phyloP scores from a whole-genome alignment of 1,140 invertebrate species.

The Harpegnathos saltator region DNA sequence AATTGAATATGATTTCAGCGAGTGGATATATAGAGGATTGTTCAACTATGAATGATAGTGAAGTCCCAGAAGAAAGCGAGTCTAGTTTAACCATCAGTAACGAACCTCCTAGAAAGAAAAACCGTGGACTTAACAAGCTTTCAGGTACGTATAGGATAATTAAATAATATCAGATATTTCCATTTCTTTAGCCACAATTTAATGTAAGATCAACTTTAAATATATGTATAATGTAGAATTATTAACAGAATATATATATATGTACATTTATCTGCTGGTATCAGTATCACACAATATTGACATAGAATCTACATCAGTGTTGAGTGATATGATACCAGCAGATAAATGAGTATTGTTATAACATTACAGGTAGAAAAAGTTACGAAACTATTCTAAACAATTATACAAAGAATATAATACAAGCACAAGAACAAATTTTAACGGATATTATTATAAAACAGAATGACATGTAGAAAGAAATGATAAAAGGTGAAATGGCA shows the following conservation, averaged over 20 bases:
- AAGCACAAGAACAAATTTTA: constrained; percentile 26
- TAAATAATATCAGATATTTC: constrained; percentile 8
- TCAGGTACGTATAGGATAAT: not conserved
- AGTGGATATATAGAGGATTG: constrained; percentile 11
- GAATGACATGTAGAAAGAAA: constrained; percentile 34
- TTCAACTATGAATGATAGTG: constrained; percentile 20
- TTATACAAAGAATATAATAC: not conserved
- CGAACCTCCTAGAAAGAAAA: constrained; percentile 3
- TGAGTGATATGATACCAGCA: not conserved
- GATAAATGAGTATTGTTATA: constrained; percentile 28
- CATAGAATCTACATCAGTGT: constrained; percentile 1
- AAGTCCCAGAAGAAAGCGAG: not conserved
- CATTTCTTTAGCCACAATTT: not conserved
- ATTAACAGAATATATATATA: too few relatives aligned
- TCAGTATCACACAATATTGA: not conserved
- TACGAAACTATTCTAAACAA: constrained; percentile 28
- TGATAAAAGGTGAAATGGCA: constrained; percentile 36
- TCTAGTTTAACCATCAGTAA: constrained; percentile 7
- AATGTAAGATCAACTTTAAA: constrained; percentile 25
- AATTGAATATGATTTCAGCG: constrained; percentile 17
- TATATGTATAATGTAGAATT: constrained; percentile 10
- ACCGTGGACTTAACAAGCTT: not conserved
- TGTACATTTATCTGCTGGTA: not conserved
- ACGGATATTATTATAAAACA: constrained; percentile 23
- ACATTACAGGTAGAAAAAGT: constrained; percentile 32